Conservation (phyloP, 2,113 vertebrate species). For the Sorex araneus region DNA sequence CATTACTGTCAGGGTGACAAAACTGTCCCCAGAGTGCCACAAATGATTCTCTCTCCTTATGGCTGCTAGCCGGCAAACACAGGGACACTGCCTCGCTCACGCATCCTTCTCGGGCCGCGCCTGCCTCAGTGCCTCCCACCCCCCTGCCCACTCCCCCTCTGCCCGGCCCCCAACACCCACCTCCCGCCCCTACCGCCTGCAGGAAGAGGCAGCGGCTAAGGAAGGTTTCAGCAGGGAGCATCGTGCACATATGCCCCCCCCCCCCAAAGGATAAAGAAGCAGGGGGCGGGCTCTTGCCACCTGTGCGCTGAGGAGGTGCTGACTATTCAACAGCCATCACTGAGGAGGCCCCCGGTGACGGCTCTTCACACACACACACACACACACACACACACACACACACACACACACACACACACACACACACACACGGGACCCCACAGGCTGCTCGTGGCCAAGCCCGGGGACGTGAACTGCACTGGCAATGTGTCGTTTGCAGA, state of each 20-base stretch:
- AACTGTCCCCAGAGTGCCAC: slow-evolving; percentile 92
- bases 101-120: slow-evolving; percentile 75
- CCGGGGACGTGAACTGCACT: neutral
- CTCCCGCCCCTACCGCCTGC: slow-evolving; percentile 1
- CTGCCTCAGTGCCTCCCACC: neutral
- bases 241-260: neutral
- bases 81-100: slow-evolving; percentile 73
- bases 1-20: slow-evolving; percentile 94
- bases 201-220: neutral
- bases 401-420: neutral
- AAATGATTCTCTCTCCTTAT: slow-evolving; percentile 90
- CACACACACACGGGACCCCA: neutral
- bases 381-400: no score
- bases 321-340: neutral
- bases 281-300: neutral
- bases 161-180: no score
- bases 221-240: neutral
- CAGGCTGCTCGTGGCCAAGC: neutral
- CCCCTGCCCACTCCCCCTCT: neutral
- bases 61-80: slow-evolving; percentile 86
- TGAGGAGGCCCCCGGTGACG: neutral
- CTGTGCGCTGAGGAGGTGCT: slow-evolving; percentile 46
- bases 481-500: neutral
- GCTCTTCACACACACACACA: no score
- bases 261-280: slow-evolving; percentile 35